Evolutionary conservation across 2,113 vertebrate species (phyloP), one percentile per base, ranked within the genome.

Genomic region (Notarius lentiginosus): DNA sequence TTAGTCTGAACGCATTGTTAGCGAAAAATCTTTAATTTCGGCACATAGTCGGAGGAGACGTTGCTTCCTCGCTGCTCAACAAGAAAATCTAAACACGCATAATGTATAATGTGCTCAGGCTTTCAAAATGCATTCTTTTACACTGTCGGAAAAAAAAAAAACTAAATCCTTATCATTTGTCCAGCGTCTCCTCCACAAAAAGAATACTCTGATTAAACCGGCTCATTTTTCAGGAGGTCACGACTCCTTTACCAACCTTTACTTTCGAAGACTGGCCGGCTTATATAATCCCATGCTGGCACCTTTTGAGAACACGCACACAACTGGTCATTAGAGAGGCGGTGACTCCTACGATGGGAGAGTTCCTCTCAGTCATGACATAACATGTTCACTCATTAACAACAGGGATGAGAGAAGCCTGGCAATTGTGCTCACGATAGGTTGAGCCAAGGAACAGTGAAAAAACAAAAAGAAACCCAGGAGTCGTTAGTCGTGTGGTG

Each of bases 211-310:
- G 17, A 66, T 47, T 30, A 73, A 89, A 89, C 89, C 91, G 63
- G 89, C 90, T 91, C 63, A 65, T 89, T 89, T 91, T 93, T 91
- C 92, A 7, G 88, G 91, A 92, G 92, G 92, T 93, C 92, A 93
- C 65, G 86, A 87, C 87, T 90, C 61, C 81, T 81, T 93, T 91
- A 90, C 84, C 84, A 89, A 90, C 51, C 65, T 82, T 85, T 70
- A 20, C 85, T 89, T 79, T 84, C 91, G 89, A 87, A 93, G 88
- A 88, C 89, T 90, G 90, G 89, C 76, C 80, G 83, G 85, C 89
- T 83, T 89, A 73, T 79, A 90, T 93, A 93, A 94, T 93, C 92
- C 90, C 89, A 82, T 63, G 60, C 88, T 92, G 90, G 77, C 86
- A 84, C 88, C 86, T 91, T 92, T 90, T 91, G 89, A 93, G 89